Conservation (phyloP, 1,140 invertebrate species). For the Scaptomyza graminum region DNA sequence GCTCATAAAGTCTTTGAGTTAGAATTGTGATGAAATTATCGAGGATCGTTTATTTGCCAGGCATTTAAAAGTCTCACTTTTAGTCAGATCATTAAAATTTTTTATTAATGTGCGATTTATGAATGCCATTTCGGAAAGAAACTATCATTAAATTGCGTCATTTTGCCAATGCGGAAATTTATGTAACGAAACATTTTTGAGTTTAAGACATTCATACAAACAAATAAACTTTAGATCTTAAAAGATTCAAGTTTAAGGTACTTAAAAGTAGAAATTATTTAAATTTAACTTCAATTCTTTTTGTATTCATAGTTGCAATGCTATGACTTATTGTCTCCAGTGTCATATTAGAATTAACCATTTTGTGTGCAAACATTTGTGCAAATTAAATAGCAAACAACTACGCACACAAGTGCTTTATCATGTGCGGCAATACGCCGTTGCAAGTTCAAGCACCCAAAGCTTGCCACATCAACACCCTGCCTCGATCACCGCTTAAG, state of each 20-base stretch:
- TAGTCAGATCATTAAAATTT: constrained; percentile 32
- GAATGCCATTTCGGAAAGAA: constrained; percentile 14
- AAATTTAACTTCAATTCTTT: too few relatives aligned
- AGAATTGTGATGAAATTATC: constrained; percentile 36
- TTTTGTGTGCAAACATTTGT: constrained; percentile 19
- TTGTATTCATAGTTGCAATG: too few relatives aligned
- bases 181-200: too few relatives aligned
- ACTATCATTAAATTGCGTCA: constrained; percentile 25
- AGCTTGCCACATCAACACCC: neutral
- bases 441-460: constrained; percentile 47
- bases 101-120: constrained; percentile 35
- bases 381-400: constrained; percentile 20
- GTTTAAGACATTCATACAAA: too few relatives aligned
- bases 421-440: constrained; percentile 3
- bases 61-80: constrained; percentile 30
- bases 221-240: too few relatives aligned
- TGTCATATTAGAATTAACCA: neutral
- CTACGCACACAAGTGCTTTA: neutral
- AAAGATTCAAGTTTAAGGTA: too few relatives aligned
- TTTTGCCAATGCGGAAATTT: constrained; percentile 30
- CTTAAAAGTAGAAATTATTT: too few relatives aligned
- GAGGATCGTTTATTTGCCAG: neutral
- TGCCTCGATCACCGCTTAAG: constrained; percentile 3
- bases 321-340: too few relatives aligned
- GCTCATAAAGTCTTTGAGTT: constrained; percentile 53